Base-by-base conservation (phyloP, 2,113 vertebrate species). In the Muscicapa adusta region DNA sequence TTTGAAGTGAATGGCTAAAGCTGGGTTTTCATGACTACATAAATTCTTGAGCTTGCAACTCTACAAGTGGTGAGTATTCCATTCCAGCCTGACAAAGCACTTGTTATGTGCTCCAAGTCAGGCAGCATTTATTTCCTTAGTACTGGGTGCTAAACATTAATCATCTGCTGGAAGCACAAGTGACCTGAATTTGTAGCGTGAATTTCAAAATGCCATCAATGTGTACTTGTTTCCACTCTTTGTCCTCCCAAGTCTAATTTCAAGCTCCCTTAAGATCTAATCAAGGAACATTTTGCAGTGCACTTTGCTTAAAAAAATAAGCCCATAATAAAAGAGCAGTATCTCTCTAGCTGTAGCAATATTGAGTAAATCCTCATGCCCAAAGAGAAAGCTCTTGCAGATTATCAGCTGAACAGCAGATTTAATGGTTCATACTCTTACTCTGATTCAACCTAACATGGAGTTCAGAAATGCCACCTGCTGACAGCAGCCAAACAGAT, bases 391-490 rank as follows among this genome's bases (percentile, higher is more conserved):
- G 47, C 68, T 84, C 56, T 17, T 86, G 65, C 73, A 91, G 45
- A 71, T 91, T 58, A 80, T 60, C 31, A 74, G 22, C 47, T 18
- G 38, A 84, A 17, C 1, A 74, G 54, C 0, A 0, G 40, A 45
- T 78, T 94, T 66, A 88, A 70, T 80, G 45, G 36, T 53, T 90
- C 62, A 54, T 24, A 56, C 70, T 45, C 53, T 53, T 53, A 8
- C 68, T 71, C 83, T 61, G 53, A 87, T 82, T 94, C 66, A 78
- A 9, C 18, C 45, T 28, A 91, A 54, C 18, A 33, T 4, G 54
- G 54, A 79, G 66, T 47, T 91, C 84, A 87, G 66, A 96, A 94
- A 85, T 94, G 50, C 92, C 92, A 91, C 88, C 93, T 88, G 85
- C 85, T 94, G 92, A 94, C 74, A 90, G 88, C 66, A 94, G 63